These are phyloP conservation scores for Aquatica leii DNA, from an alignment of 2,888 invertebrate species.

Conservation along the genomic window DNA sequence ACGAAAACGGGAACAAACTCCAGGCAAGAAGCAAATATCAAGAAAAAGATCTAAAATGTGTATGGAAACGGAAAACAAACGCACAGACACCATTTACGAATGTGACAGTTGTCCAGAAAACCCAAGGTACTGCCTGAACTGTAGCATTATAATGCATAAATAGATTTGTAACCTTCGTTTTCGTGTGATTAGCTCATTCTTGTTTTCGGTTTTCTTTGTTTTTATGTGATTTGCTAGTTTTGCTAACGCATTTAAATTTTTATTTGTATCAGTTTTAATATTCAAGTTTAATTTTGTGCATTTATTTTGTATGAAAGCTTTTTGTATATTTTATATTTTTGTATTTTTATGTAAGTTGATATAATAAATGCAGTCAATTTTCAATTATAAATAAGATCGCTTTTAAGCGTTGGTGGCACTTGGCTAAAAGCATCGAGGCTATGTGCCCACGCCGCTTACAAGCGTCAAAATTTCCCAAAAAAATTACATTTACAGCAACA, in stretches of 20 bases:
- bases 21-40: background rate
- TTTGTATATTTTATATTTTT: too few species aligned
- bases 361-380: background rate
- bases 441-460: background rate
- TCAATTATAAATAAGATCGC: background rate
- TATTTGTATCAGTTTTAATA: background rate
- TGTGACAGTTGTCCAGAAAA: background rate
- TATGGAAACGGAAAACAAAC: background rate
- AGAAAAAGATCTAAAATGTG: background rate
- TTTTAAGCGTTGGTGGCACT: background rate
- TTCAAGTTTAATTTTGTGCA: background rate
- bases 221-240: too few species aligned
- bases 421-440: background rate
- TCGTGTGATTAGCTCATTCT: background rate
- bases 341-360: too few species aligned
- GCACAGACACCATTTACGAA: background rate
- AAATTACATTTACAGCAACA: too few species aligned
- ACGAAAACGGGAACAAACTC: background rate
- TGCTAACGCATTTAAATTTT: background rate
- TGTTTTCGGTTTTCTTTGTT: background rate
- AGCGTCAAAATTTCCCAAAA: too few species aligned
- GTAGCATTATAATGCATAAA: too few species aligned
- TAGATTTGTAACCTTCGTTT: background rate
- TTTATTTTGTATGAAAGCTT: too few species aligned
- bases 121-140: background rate